Evolutionary conservation across 2,113 vertebrate genomes (phyloP), one percentile per base, ranked within the genome.

Genomic region (Muscicapa adusta): DNA sequence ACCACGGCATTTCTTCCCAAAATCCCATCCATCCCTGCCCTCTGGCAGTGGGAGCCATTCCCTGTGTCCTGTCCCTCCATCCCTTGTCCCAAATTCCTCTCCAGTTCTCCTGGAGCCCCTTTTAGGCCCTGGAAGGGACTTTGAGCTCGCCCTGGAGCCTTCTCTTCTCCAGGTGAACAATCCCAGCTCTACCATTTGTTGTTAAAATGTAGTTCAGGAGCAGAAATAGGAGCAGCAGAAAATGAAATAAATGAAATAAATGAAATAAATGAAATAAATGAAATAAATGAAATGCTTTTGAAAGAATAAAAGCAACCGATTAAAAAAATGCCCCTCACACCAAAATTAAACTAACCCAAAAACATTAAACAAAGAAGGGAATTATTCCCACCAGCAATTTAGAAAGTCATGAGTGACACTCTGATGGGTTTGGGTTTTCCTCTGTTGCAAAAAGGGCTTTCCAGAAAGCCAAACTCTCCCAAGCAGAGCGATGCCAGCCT

Each of bases 401-500:
- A 40, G 11, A 48, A 70, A 81, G 53, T 18, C 16, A 31, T 6
- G 66, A 85, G 33, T 33, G 61, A n/a, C 26, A 9, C 19, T 42
- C 29, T 53, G 50, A 40, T 1, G 78, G 38, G 88, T 84, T 77
- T 88, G 91, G 85, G 88, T 68, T 79, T 56, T 66, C 79, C 50
- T 94, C 93, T 75, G 43, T 72, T 92, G 73, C 76, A 94, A 81
- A 94, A 96, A 91, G 92, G 77, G 29, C 75, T 94, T 96, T 96
- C 85, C 79, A 91, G 92, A 96, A 63, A 96, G 81, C 43, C 96
- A 93, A 29, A 76, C 48, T 78, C 82, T 94, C 93, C 56, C 73
- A 91, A 89, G 85, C 61, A 96, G 80, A 95, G 89, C 80, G 18
- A 68, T 93, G 82, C 91, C 96, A 97, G 96, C 82, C 93, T 85